Base-by-base conservation (phyloP, 2,888 invertebrate species). In the Cyclophora punctaria region DNA sequence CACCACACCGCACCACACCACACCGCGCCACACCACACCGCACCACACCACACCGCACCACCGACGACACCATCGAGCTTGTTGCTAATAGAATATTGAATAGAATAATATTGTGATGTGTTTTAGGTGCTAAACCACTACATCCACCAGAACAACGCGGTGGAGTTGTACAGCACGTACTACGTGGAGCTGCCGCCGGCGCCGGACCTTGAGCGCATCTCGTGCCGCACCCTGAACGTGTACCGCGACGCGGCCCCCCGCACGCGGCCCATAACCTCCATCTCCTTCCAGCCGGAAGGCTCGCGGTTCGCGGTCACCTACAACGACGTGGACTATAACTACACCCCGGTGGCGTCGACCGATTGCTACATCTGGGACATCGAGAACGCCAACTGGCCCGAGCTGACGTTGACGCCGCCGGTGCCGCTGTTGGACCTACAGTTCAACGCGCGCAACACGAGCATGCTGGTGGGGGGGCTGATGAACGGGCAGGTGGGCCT, bases 141-240 rank as follows among this genome's bases (percentile, higher is more conserved):
- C 68, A 93, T 97, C 52, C 85, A 92, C 57, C 97, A 98, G 84
- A 98, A 98, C 80, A 98, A 96, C 79, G 94, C 97, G 0, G 92
- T 98, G 44, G 95, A 98, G 75, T 95, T 98, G 73, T 97, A 97
- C 78, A 93, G 95, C 71, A 93, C 94, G 59, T 97, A 96, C 79
- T 98, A 96, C 79, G 89, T 91, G 44, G 93, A 95, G 57, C 89
- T 94, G 62, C 90, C 92, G 52, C 83, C 90, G 2, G 90, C 92
- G 3, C 90, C 92, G 1, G 76, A 92, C 47, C 89, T 92, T 0
- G 94, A 94, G 73, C 90, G 89, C 45, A 91, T 89, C 63, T 88
- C 90, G 52, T 92, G 92, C 41, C 91, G 94, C 50, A 96, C 95
- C 0, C 92, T 96, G 3, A 96, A 96, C 79, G 94, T 96, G 47